Evolutionary conservation across 2,113 vertebrate species (phyloP), one percentile per base, ranked within the genome.

Genomic region (Microcebus tavaratra): DNA sequence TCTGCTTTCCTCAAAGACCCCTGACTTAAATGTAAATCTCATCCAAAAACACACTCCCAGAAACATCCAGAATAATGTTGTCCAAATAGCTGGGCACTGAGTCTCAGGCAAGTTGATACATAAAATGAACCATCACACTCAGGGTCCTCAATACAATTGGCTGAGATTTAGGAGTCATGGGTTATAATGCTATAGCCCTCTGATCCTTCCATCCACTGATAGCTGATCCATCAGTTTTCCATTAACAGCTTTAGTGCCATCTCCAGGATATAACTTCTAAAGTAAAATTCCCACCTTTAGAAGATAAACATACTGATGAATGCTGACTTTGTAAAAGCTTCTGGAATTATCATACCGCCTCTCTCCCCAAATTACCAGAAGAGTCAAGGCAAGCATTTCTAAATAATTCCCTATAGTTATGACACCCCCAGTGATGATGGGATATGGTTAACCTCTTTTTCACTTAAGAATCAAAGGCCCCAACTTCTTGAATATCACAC

Each of bases 31-130:
- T 13, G 34, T 76, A 80, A 91, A 65, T 57, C 34, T 90, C 31
- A 78, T 18, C 23, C 18, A 29, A 70, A 45, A 92, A 78, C 10
- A 36, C 34, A 5, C 21, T 75, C 31, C 85, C 3, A 94, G 61
- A 90, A 94, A 68, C 25, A 93, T 55, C 31, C 57, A 96, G 29
- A 96, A 91, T 65, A 86, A 70, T 45, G 9, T 67, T 53, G 29
- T 72, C 23, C 79, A 95, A 89, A 36, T 88, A 55, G 29, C 39
- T 68, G 10, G 9, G 25, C n/a, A 39, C 1, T 10, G 9, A 84
- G 25, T 11, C 34, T 67, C 18, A 70, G 31, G 5, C 7, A 90
- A 85, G 31, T 83, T 59, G 11, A 59, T n/a, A 45, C 4, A 39
- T 45, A 84, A 96, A 95, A 88, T 84, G 88, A 81, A 63, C 10